Percentiles rank a stretch among this genome's conserved stretches.
These are phyloP conservation scores for Micrasema minimum DNA, from an alignment of 1,140 invertebrate species.

Conservation along the genomic window DNA sequence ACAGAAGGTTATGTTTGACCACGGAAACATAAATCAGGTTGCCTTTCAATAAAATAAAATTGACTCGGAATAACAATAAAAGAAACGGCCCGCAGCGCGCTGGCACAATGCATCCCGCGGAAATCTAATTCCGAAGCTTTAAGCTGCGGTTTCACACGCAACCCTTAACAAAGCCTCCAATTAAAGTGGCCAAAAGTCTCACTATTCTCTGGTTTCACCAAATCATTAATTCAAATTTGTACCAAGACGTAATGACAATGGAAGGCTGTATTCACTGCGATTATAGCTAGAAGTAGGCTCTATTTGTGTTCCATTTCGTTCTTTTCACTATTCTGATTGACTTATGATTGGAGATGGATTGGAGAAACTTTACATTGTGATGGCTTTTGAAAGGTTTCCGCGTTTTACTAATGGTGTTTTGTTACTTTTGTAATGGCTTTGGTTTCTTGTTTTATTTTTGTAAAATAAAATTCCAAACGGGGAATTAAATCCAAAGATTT, in stretches of 20 bases:
- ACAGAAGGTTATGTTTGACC: conserved; percentile 23
- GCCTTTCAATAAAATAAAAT: conserved; percentile 48
- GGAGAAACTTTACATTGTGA: conserved; percentile 29
- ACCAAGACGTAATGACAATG: conserved; percentile 35
- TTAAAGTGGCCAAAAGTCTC: conserved; percentile 40
- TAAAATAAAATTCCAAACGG: no score
- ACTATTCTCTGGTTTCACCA: not conserved
- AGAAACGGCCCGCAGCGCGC: conserved; percentile 47
- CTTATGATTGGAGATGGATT: conserved; percentile 33
- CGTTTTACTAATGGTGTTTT: conserved; percentile 21
- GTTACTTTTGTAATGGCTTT: not conserved
- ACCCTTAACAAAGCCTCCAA: conserved; percentile 47
- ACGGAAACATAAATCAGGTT: conserved; percentile 48
- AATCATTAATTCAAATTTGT: conserved; percentile 40
- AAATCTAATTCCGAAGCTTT: conserved; percentile 47
- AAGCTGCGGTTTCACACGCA: conserved; percentile 43
- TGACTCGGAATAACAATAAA: conserved; percentile 48
- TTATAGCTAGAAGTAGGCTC: conserved; percentile 2
- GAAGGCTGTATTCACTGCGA: conserved; percentile 23
- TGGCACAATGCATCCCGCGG: conserved; percentile 50
- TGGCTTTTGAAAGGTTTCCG: conserved; percentile 11
- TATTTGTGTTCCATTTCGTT: conserved; percentile 24
- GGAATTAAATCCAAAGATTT: no score
- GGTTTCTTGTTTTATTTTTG: no score
- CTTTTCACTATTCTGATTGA: conserved; percentile 35